Evolutionary conservation across 2,888 invertebrate genomes (phyloP), one percentile per base, ranked within the genome.

Genomic region (Pollenia griseotomentosa): DNA sequence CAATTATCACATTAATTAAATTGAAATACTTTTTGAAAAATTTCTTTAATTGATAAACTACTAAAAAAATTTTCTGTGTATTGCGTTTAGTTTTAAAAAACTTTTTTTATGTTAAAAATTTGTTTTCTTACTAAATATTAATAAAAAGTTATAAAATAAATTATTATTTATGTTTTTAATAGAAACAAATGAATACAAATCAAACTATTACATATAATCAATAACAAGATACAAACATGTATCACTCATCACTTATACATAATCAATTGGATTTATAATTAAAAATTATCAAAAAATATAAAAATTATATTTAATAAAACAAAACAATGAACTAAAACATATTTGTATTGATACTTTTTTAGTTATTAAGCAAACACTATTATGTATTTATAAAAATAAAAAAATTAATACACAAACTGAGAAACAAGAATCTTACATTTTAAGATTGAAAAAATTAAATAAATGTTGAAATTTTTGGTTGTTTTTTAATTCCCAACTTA

Each of bases 311-410:
- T 63, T 75, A 77, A 73, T 8, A 73, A 82, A 73, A 48, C 19
- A 83, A 83, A 86, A 77, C 51, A 80, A 85, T 79, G 70, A 88
- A 85, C 65, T 77, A 87, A 82, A 74, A 78, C 85, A 83, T 82
- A 85, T 83, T 33, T 85, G n/a, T 85, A 82, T 75, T 74, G 16
- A 79, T 83, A 85, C 78, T 59, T 81, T 44, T 63, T 86, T 77
- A 83, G 83, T 83, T 81, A 59, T 44, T 86, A 85, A 85, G 79
- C 9, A 85, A 11, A 59, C 14, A 5, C 59, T 75, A 66, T 66
- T 40, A 14, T n/a, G 14, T 19, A 73, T 57, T 33, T 33, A 33
- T 33, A 33, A 70, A 74, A 53, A 51, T n/a, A 59, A 5, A 48
- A 14, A 51, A n/a, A 66, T 40, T 66, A 19, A 53, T 16, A 80